Base-by-base conservation (phyloP, 2,888 invertebrate genomes). In the Trichogramma dendrolimi region DNA sequence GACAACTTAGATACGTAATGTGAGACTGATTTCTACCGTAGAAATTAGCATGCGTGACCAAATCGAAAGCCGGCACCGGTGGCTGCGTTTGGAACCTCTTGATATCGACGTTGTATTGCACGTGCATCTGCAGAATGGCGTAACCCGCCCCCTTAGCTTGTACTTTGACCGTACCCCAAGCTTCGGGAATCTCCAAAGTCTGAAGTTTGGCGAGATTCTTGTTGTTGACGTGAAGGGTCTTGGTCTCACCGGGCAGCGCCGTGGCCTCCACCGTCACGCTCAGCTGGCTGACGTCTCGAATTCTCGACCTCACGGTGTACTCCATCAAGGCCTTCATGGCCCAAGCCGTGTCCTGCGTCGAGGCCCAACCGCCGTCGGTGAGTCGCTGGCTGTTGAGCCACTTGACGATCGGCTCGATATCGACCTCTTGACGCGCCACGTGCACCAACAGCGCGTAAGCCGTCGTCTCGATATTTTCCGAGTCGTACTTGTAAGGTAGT, bases 121-220 rank as follows among this genome's bases (percentile, higher is more conserved):
- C 92, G 44, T 91, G 89, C 88, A 96, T 89, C 83, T 96, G 96
- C 68, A 96, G 83, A 72, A 96, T 88, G 4, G 96, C 95, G 80
- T 91, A 92, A n/a, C 96, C 96, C 4, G 93, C 91, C 67, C 96
- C 97, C 75, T 89, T 90, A 0, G 93, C 95, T 70, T 92, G 89
- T 52, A 96, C 93, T 80, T 93, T 91, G 46, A 96, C 92, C 1
- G 93, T 94, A 72, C 96, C 96, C 91, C 93, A 96, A 52, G 95
- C 95, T 73, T 90, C 87, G 0, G 94, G 93, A 77, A 95, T 92
- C 90, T 91, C 72, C 67, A 67, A 60, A 66, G 82, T 85, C 80
- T 94, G 94, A 71, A 92, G 83, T 69, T 83, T 81, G 4, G 92
- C 93, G 63, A 94, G 81, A 81, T 94, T 92, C 66, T 87, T 84